phyloP scores from a whole-genome alignment of 2,113 vertebrate species.

The Hippocampus barbouri region DNA sequence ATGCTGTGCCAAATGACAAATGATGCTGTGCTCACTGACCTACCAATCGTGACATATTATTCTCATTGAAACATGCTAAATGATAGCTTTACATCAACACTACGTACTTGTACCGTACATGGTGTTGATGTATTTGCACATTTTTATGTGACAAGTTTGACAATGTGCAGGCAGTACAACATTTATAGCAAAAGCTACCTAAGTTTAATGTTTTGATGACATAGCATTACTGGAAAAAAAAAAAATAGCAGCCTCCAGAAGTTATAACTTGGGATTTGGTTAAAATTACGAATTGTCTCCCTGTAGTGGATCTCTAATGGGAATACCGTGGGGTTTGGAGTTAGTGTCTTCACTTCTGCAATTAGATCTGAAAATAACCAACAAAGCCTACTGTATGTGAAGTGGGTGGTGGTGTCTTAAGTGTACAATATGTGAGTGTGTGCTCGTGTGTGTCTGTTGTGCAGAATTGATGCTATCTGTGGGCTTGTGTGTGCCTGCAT shows the following conservation, averaged over 20 bases:
- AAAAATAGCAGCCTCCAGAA: neutral
- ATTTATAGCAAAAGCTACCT: constrained; percentile 24
- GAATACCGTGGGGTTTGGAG: constrained; percentile 10
- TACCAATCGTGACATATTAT: neutral
- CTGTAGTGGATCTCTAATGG: constrained; percentile 32
- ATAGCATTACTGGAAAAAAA: neutral
- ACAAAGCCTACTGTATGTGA: constrained; percentile 28
- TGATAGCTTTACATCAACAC: constrained; percentile 8
- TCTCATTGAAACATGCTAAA: neutral
- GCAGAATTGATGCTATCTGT: constrained; percentile 21
- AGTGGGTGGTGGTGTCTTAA: constrained; percentile 35
- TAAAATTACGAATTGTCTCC: constrained; percentile 35
- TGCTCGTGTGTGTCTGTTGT: constrained; percentile 23
- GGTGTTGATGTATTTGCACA: constrained; percentile 4
- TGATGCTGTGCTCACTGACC: neutral
- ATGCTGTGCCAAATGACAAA: neutral
- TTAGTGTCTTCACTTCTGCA: constrained; percentile 37
- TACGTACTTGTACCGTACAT: neutral
- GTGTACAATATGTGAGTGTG: constrained; percentile 34
- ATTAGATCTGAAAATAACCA: constrained; percentile 43
- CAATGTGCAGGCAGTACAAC: constrained; percentile 18
- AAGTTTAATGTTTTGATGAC: constrained; percentile 1
- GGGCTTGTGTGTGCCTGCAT: neutral
- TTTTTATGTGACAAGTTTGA: constrained; percentile 6
- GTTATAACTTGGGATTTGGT: constrained; percentile 29